Evolutionary conservation across 2,888 invertebrate genomes (phyloP).

Genomic region (Agonopterix subpropinquella): DNA sequence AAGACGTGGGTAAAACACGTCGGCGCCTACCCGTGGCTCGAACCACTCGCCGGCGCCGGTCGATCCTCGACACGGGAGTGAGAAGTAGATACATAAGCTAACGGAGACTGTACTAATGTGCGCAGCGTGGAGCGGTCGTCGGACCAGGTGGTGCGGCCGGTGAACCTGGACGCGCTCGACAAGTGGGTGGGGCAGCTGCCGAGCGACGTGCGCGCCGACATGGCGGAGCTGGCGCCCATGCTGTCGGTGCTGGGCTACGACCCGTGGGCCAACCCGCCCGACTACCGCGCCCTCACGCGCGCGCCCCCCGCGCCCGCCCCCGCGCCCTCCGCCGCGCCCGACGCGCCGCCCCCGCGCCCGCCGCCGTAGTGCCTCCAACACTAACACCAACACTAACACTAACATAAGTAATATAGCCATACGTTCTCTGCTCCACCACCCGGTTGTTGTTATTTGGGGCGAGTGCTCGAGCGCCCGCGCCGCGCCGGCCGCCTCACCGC

Average conservation of each 20-base stretch:
- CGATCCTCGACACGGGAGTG: neutral
- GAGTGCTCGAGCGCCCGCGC: too few relatives aligned
- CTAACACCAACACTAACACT: too few relatives aligned
- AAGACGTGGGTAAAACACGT: too few relatives aligned
- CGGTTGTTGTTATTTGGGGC: too few relatives aligned
- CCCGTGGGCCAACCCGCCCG: constrained; percentile 96
- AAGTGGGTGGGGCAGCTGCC: constrained; percentile 95
- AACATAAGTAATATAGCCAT: too few relatives aligned
- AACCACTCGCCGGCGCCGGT: neutral
- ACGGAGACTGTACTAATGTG: neutral
- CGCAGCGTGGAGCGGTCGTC: constrained; percentile 96
- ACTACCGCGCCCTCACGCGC: constrained; percentile 81
- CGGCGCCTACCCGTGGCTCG: too few relatives aligned
- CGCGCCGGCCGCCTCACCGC: neutral
- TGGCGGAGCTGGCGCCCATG: constrained; percentile 97
- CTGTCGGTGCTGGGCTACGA: constrained; percentile 94
- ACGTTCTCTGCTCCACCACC: too few relatives aligned
- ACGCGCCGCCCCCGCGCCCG: neutral
- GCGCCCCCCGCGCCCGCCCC: constrained; percentile 16
- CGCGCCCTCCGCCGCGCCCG: constrained; percentile 22
- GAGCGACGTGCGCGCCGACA: constrained; percentile 92
- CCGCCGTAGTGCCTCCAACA: neutral
- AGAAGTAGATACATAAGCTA: neutral
- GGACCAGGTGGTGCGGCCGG: constrained; percentile 98
- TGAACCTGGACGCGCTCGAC: constrained; percentile 95